Evolutionary conservation across 1,140 invertebrate species (phyloP).

Genomic region (Anastrepha ludens): DNA sequence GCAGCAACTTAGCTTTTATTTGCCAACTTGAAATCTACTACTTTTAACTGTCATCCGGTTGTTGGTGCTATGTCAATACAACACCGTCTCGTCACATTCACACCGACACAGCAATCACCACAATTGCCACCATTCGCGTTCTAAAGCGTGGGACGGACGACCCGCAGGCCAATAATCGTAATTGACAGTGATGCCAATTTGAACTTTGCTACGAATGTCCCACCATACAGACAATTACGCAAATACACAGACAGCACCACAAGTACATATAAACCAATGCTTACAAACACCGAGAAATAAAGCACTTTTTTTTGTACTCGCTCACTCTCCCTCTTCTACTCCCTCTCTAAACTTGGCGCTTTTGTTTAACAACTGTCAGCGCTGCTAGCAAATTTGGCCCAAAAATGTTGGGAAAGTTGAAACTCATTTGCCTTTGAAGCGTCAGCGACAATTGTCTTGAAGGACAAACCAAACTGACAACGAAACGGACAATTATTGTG

Average conservation of each 20-base stretch:
- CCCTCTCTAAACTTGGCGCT: neutral
- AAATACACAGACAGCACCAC: neutral
- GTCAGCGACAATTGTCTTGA: conserved; percentile 37
- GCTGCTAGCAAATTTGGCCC: neutral
- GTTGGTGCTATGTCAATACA: neutral
- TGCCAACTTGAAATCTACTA: conserved; percentile 41
- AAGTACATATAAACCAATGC: too few relatives aligned
- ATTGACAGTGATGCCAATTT: conserved; percentile 50
- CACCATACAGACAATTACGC: conserved; percentile 31
- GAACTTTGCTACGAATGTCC: conserved; percentile 11
- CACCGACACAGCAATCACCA: neutral
- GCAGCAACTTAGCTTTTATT: conserved; percentile 41
- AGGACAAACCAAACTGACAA: conserved; percentile 34
- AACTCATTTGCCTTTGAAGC: conserved; percentile 29
- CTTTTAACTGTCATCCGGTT: conserved; percentile 8
- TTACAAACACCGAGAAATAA: too few relatives aligned
- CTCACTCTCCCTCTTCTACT: neutral
- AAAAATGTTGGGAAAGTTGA: neutral
- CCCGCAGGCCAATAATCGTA: conserved; percentile 39
- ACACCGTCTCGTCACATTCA: neutral
- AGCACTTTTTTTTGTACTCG: neutral
- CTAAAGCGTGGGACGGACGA: neutral
- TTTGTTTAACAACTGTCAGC: conserved; percentile 34
- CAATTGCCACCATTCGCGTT: neutral
- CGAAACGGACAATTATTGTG: conserved; percentile 4